phyloP scores from a whole-genome alignment of 1,140 invertebrate species.

The Megalonaias nervosa region DNA sequence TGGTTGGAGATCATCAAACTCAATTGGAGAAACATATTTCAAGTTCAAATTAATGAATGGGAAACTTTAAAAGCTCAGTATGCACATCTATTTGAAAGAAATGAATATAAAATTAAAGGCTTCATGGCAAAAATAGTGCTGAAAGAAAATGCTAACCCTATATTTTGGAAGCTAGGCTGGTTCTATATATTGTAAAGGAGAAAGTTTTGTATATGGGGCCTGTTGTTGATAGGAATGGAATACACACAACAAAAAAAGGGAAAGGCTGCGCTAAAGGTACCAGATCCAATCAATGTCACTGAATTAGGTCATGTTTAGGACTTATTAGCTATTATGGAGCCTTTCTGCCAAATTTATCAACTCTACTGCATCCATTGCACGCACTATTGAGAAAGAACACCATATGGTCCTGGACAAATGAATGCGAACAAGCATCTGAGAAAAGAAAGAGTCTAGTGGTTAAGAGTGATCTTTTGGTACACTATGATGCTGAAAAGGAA shows the following conservation, averaged over 20 bases:
- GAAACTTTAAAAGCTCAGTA: not conserved
- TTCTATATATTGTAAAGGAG: constrained; percentile 6
- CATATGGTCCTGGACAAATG: constrained; percentile 26
- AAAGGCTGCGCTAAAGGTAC: constrained; percentile 47
- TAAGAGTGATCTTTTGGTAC: constrained; percentile 50
- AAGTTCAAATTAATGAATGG: not conserved
- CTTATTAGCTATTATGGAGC: constrained; percentile 55
- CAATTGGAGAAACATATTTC: constrained; percentile 7
- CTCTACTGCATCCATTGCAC: constrained; percentile 29
- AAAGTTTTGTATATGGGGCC: constrained; percentile 62
- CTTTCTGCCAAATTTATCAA: constrained; percentile 47
- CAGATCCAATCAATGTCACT: constrained; percentile 46
- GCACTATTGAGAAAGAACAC: constrained; percentile 18
- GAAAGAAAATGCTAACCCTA: constrained; percentile 2
- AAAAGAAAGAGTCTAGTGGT: constrained; percentile 40
- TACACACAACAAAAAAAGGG: constrained; percentile 55
- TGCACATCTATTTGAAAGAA: not conserved
- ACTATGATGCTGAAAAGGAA: constrained; percentile 66
- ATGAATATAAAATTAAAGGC: not conserved
- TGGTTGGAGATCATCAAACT: constrained; percentile 10
- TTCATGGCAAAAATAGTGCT: constrained; percentile 4
- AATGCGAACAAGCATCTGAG: constrained; percentile 26
- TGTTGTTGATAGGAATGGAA: constrained; percentile 50
- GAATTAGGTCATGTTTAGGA: constrained; percentile 46
- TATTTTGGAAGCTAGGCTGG: constrained; percentile 22